Evolutionary conservation across 2,113 vertebrate species (phyloP).

Genomic region (Ancistrus triradiatus): DNA sequence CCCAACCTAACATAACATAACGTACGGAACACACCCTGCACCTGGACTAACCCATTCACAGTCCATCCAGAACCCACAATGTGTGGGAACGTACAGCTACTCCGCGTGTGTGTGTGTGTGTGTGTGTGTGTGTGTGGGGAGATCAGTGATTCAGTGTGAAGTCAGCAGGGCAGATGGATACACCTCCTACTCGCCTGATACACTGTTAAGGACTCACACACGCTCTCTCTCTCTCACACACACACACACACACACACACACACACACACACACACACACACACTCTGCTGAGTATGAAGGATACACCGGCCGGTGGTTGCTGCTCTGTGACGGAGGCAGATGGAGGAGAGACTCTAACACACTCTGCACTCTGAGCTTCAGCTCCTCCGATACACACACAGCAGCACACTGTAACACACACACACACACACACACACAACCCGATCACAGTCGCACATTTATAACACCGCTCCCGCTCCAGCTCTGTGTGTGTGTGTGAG

Average conservation of each 20-base stretch:
- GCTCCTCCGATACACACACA: constrained; percentile 17
- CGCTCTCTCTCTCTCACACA: background rate
- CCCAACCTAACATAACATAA: too few relatives aligned
- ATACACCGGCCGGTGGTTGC: constrained; percentile 24
- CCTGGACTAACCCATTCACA: too few relatives aligned
- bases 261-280: background rate
- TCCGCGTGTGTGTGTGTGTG: constrained; percentile 9
- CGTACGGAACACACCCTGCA: too few relatives aligned
- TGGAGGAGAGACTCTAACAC: constrained; percentile 26
- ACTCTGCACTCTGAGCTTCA: constrained; percentile 21
- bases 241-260: background rate
- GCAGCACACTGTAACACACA: constrained; percentile 29
- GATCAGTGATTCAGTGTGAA: constrained; percentile 11
- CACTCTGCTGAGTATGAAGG: constrained; percentile 6
- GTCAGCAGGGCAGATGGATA: constrained; percentile 22
- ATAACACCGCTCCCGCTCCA: too few relatives aligned
- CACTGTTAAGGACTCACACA: constrained; percentile 17
- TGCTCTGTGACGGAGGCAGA: background rate
- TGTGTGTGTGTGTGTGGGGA: background rate
- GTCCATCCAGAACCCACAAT: too few relatives aligned
- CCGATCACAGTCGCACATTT: too few relatives aligned
- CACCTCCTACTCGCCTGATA: constrained; percentile 12
- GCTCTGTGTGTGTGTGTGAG: constrained; percentile 14
- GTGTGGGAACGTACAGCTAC: too few relatives aligned
- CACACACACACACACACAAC: constrained; percentile 4